Base-by-base conservation (phyloP, 2,888 invertebrate genomes). In the Druceiella hillmani region DNA sequence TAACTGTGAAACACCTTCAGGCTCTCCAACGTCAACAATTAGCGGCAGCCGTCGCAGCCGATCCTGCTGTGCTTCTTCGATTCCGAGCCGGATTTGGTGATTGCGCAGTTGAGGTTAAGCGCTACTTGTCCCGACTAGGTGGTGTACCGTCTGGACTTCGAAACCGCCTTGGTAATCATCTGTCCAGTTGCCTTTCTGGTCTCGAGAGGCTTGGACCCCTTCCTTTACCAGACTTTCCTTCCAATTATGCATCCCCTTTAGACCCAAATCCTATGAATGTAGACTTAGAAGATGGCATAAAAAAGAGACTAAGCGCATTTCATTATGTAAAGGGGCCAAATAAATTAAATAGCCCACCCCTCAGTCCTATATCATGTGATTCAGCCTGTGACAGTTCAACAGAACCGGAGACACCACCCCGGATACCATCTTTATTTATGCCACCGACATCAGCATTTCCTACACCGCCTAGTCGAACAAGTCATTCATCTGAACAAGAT, bases 1-100 rank as follows among this genome's bases (percentile, higher is more conserved):
- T 94, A 76, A 92, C 94, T 1, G 94, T 95, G 30, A 88, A 90
- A 58, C 92, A 94, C 59, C 72, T 97, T 33, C 89, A 92, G 59
- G 84, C 85, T 43, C 69, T 95, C 10, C 93, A 94, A 57, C 77
- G 89, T 7, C 90, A 91, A 58, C 92, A 92, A 60, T 65, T 86
- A 29, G 86, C 85, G 5, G 79, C 85, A 48, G 84, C 89, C 14
- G 85, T 87, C 48, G 83, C 87, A 0, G 80, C 86, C 6, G 90
- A 93, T 60, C 89, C 92, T 0, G 80, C 82, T 10, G 84, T 91
- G 2, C 69, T 90, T 29, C 85, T 83, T 56, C 83, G 89, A 56
- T 92, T 90, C 69, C 82, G 86, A 46, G 78, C 87, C 14, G 92
- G 92, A 47, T 92, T 89, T 67, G 82, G 83, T 36, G 92, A 92